Evolutionary conservation across 2,797 vertebrate species (phyloP).

Genomic region (Periparus ater): DNA sequence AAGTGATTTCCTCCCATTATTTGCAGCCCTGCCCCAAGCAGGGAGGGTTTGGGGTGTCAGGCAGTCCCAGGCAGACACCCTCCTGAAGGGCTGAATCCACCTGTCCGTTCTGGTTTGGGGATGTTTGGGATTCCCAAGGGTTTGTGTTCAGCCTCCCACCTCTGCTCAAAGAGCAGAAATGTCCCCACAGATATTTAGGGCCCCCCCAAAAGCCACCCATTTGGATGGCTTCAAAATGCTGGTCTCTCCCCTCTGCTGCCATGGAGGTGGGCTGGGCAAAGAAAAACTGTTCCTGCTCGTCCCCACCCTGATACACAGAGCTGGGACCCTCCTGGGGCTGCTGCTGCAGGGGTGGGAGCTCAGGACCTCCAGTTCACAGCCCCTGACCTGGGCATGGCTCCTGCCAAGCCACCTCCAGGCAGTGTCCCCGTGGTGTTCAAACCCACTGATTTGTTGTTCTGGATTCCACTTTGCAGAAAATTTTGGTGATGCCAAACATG

Average conservation of each 20-base stretch:
- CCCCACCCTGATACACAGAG: neutral
- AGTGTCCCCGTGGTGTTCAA: neutral
- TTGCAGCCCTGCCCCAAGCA: neutral
- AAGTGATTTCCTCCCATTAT: neutral
- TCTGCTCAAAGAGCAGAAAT: neutral
- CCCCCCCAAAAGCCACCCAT: neutral
- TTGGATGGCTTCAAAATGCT: neutral
- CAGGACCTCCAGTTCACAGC: neutral
- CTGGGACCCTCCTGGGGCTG: neutral
- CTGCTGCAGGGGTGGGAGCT: neutral
- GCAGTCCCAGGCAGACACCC: neutral
- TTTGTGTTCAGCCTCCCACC: neutral
- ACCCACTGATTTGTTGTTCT: neutral
- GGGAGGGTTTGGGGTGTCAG: neutral
- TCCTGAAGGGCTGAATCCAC: neutral
- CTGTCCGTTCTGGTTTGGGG: rapidly evolving
- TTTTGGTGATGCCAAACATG: slow-evolving; percentile 92
- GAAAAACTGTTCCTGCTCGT: neutral
- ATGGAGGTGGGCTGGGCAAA: neutral
- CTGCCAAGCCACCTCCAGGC: neutral
- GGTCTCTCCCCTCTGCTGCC: neutral
- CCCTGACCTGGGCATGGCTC: neutral
- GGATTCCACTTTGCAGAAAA: slow-evolving; percentile 76
- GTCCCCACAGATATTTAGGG: neutral
- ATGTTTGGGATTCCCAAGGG: neutral